Evolutionary conservation across 2,888 invertebrate species (phyloP), one percentile per base, ranked within the genome.

Genomic region (Minunthozetes semirufus): DNA sequence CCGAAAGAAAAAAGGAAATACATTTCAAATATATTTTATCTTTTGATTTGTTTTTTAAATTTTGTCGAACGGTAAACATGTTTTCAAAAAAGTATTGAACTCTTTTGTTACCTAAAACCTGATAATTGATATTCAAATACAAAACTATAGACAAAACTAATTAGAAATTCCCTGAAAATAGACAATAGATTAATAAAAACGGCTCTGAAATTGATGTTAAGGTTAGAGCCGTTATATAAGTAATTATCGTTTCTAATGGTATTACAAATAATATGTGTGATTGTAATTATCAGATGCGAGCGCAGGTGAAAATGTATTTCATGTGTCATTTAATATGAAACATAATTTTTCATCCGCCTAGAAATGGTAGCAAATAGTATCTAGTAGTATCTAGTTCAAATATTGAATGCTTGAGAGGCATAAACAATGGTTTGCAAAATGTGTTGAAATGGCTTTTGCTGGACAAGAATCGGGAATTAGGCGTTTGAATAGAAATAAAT

Each of bases 281-380:
- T 50, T 50, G 50, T 50, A 50, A 50, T 50, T 50, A 50, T 50
- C 50, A 13, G 42, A 13, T 8, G 9, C 13, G 13, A 50, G 50
- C 25, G 59, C 59, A 59, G 59, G 59, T 59, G 59, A 59, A 59
- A 59, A 59, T 59, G 17, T n/a, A 50, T 59, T 59, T 59, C 27
- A 59, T 15, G 59, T 59, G 29, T 59, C 29, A 59, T 59, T 59
- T 50, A 19, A 22, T 19, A 17, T 59, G 59, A 59, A 15, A 59
- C 4, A 4, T 27, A 59, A 59, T 59, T 59, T 8, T 59, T 42
- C 11, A 42, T 50, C 50, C 19, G 50, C 17, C 19, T 50, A 50
- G 46, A 8, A 15, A 48, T n/a, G n/a, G n/a, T n/a, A n/a, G n/a
- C n/a, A 17, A 9, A 48, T 48, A 48, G 17, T 48, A 48, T 9